phyloP scores from a whole-genome alignment of 2,797 vertebrate species.

The Sebastes hubbsi region DNA sequence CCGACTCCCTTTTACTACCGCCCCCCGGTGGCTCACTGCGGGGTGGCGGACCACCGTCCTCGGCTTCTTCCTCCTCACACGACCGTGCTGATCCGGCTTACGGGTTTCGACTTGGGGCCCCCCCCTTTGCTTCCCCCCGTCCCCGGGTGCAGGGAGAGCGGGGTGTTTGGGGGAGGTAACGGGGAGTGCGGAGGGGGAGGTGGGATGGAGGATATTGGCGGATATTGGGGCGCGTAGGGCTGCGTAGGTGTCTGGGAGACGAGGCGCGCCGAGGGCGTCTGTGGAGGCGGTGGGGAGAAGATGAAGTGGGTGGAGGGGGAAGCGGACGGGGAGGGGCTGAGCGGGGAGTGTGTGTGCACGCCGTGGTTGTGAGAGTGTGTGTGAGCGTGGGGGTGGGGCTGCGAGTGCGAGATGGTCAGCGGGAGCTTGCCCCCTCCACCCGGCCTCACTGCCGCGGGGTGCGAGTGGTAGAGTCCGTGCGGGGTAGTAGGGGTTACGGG shows the following conservation, averaged over 20 bases:
- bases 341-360: conserved; percentile 73
- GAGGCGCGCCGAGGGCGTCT: conserved; percentile 80
- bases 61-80: conserved; percentile 79
- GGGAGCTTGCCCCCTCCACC: conserved; percentile 77
- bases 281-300: conserved; percentile 78
- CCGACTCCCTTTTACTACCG: conserved; percentile 36
- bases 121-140: conserved; percentile 62
- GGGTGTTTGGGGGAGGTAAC: conserved; percentile 78
- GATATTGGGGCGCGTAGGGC: conserved; percentile 78
- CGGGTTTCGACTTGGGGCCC: conserved; percentile 88
- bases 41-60: conserved; percentile 31
- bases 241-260: conserved; percentile 79
- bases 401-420: conserved; percentile 81
- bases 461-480: conserved; percentile 81
- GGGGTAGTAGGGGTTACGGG: conserved; percentile 74
- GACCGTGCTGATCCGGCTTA: conserved; percentile 94
- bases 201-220: conserved; percentile 74
- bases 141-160: conserved; percentile 80
- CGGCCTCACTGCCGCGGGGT: conserved; percentile 54
- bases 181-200: conserved; percentile 77
- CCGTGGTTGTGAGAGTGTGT: conserved; percentile 73
- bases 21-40: conserved; percentile 51
- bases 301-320: conserved; percentile 80
- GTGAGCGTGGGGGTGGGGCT: conserved; percentile 82
- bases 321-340: conserved; percentile 75